phyloP scores from a whole-genome alignment of 1,140 invertebrate species.

The Ooceraea biroi region DNA sequence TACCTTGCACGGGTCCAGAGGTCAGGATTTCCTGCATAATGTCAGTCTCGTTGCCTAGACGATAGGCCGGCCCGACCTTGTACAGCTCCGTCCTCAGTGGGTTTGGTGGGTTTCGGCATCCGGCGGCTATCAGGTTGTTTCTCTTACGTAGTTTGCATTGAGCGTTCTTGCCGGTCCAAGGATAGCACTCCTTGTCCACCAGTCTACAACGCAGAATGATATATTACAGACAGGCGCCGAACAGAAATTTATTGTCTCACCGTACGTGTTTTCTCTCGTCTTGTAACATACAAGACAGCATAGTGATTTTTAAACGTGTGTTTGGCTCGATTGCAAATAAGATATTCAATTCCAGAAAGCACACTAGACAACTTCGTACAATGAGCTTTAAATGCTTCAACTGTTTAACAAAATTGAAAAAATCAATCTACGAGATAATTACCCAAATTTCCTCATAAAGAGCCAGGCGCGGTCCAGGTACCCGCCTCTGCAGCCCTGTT shows the following conservation, averaged over 20 bases:
- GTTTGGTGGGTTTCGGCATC: slow-evolving; percentile 85
- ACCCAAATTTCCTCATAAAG: slow-evolving; percentile 94
- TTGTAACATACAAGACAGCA: not conserved
- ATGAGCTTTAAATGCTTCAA: too few relatives aligned
- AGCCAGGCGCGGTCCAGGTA: slow-evolving; percentile 96
- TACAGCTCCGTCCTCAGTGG: slow-evolving; percentile 88
- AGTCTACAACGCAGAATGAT: slow-evolving; percentile 86
- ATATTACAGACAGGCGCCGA: not conserved
- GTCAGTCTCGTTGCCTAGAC: slow-evolving; percentile 91
- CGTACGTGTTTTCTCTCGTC: not conserved
- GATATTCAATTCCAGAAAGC: too few relatives aligned
- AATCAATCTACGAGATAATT: slow-evolving; percentile 54
- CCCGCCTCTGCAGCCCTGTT: slow-evolving; percentile 94
- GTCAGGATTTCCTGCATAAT: slow-evolving; percentile 97
- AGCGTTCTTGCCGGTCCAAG: slow-evolving; percentile 89
- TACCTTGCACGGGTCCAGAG: slow-evolving; percentile 98
- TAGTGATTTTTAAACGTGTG: not conserved
- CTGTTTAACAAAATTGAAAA: too few relatives aligned
- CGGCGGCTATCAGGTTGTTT: slow-evolving; percentile 85
- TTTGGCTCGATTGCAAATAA: too few relatives aligned
- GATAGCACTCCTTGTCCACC: slow-evolving; percentile 93
- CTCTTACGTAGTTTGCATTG: slow-evolving; percentile 88
- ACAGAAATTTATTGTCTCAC: not conserved
- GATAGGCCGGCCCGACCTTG: slow-evolving; percentile 94
- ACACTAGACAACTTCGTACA: too few relatives aligned